Conservation (phyloP, 2,797 vertebrate species). For the Chaenodraco wilsoni region DNA sequence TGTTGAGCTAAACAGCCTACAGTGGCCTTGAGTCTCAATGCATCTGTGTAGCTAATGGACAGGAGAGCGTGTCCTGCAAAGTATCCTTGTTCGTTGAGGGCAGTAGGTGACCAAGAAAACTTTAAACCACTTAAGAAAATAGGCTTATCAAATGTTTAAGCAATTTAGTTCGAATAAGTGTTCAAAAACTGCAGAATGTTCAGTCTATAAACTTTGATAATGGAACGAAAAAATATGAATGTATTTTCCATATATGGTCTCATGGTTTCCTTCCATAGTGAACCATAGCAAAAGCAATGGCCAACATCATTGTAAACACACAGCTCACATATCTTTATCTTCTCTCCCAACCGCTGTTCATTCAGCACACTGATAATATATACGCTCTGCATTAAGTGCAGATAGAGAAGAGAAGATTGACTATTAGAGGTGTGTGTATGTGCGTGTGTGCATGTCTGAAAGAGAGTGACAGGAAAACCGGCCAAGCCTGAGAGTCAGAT, state of each 20-base stretch:
- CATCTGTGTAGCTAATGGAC: slow-evolving; percentile 7
- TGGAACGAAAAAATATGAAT: background rate
- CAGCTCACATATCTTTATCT: slow-evolving; percentile 5
- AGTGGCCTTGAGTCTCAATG: slow-evolving; percentile 2
- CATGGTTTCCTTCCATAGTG: background rate
- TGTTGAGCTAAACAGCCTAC: slow-evolving; percentile 20
- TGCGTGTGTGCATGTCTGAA: background rate
- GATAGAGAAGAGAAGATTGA: background rate
- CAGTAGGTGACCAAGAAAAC: background rate
- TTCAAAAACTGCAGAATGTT: background rate
- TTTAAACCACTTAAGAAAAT: background rate
- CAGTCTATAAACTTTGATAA: background rate
- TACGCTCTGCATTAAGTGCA: background rate
- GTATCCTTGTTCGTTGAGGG: background rate
- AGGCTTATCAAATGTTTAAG: background rate
- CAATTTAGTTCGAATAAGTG: too few species aligned
- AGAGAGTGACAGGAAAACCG: background rate
- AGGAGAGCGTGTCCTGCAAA: slow-evolving; percentile 11
- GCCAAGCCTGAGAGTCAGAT: background rate
- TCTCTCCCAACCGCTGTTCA: background rate
- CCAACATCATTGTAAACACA: background rate
- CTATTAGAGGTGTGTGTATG: background rate
- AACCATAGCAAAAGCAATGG: background rate
- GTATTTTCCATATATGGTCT: background rate
- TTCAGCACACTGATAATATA: slow-evolving; percentile 12